These are phyloP conservation scores for Andrena bucephala DNA, from an alignment of 2,888 invertebrate genomes.

Conservation along the genomic window DNA sequence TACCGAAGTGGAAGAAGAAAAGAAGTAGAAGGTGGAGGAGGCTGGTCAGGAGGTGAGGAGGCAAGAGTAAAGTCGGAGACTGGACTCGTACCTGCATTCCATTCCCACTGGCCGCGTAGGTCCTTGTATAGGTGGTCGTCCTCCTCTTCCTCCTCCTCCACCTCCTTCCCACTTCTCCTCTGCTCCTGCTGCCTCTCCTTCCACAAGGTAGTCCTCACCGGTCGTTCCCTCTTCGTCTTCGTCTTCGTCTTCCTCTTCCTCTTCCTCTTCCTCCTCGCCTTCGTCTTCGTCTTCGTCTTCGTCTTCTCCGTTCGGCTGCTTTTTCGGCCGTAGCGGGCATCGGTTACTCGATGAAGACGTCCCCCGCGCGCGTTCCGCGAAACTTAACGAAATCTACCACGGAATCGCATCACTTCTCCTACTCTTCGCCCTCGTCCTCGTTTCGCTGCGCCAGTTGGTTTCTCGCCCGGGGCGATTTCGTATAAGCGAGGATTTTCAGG, in stretches of 20 bases:
- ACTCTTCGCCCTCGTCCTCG: background rate
- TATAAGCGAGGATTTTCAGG: background rate
- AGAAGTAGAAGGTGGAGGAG: conserved; percentile 64
- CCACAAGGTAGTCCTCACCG: conserved; percentile 17
- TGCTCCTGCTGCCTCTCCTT: conserved; percentile 30
- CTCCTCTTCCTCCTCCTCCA: conserved; percentile 69
- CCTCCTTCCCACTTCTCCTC: conserved; percentile 46
- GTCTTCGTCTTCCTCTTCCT: conserved; percentile 24
- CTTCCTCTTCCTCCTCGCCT: conserved; percentile 21
- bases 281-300: conserved; percentile 21
- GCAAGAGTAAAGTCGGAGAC: conserved; percentile 76
- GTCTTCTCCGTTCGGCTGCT: conserved; percentile 29
- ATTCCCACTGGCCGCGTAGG: conserved; percentile 84
- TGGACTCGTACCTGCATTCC: conserved; percentile 85
- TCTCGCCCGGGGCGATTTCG: background rate
- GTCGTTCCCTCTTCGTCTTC: conserved; percentile 17
- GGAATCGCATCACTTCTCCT: background rate
- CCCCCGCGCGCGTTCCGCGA: conserved; percentile 22
- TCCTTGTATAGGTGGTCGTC: conserved; percentile 83
- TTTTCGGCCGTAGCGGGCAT: conserved; percentile 52
- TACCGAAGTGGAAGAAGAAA: conserved; percentile 45
- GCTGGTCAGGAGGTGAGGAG: conserved; percentile 73
- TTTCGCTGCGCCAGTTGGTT: background rate
- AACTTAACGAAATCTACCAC: conserved; percentile 15
- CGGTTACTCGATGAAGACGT: conserved; percentile 55